Percentiles rank a stretch among this genome's conserved stretches.
These are phyloP conservation scores for Amphiprion percula DNA, from an alignment of 2,113 vertebrate genomes.

Conservation along the genomic window DNA sequence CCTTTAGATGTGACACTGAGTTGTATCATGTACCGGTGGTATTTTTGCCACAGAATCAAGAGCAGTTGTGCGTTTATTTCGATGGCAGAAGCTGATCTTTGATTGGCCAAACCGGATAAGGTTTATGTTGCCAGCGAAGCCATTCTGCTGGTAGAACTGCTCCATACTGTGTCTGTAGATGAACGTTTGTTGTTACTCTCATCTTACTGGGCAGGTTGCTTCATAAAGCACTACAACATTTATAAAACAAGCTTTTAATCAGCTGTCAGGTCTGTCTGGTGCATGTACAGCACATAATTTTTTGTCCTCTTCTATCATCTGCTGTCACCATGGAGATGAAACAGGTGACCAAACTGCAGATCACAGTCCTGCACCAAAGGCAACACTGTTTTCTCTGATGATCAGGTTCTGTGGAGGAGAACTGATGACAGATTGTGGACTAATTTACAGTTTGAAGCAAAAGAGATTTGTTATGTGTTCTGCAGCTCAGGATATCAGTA, in stretches of 20 bases:
- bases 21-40: neutral
- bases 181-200: conserved; percentile 40
- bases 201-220: conserved; percentile 70
- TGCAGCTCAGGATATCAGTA: conserved; percentile 7
- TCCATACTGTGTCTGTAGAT: conserved; percentile 50
- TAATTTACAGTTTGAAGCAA: conserved; percentile 20
- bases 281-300: neutral
- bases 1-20: too few species aligned
- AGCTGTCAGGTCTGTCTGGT: neutral
- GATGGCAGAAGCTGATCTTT: conserved; percentile 63
- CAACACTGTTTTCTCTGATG: conserved; percentile 27
- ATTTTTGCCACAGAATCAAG: neutral
- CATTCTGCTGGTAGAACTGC: conserved; percentile 63
- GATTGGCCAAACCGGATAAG: conserved; percentile 73
- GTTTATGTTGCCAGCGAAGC: conserved; percentile 71
- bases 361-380: conserved; percentile 5
- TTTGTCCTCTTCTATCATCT: conserved; percentile 42
- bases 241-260: neutral
- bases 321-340: conserved; percentile 73
- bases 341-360: conserved; percentile 58
- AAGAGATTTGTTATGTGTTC: neutral
- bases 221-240: neutral
- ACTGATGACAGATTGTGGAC: conserved; percentile 53
- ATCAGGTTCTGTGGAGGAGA: conserved; percentile 69
- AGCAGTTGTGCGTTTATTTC: conserved; percentile 2